Base-by-base conservation (phyloP, 2,797 vertebrate species). In the Netta rufina region DNA sequence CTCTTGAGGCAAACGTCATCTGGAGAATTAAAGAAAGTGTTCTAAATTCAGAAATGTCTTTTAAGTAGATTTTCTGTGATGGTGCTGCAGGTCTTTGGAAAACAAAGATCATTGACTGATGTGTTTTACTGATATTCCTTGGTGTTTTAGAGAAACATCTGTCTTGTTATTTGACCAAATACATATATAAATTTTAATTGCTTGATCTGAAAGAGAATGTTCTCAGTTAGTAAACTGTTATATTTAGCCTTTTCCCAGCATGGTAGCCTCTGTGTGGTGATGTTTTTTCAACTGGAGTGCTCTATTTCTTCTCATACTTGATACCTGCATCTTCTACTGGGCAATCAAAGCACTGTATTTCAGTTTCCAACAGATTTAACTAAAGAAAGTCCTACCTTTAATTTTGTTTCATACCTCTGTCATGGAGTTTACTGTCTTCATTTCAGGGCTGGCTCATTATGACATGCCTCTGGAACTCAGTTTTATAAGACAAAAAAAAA, bases 21-120 rank as follows among this genome's bases (percentile, higher is more conserved):
- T 74, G 67, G 72, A 90, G 77, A 77, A 79, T 67, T 91, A 90
- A 93, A 92, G 47, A 78, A 86, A 87, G 25, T 64, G 25, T 81
- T 93, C 53, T 88, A 61, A 88, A 57, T 67, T 84, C 73, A 87
- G 76, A 73, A 92, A 24, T 84, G 47, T 22, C 45, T 86, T 95
- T 88, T 84, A 79, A 96, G 75, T 81, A 94, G 61, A 24, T 69
- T 57, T 77, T 86, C 64, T 86, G 33, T 90, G 39, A 13, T 88
- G 67, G 39, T 80, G 15, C 38, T 73, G 33, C 56, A 74, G 71
- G 38, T 89, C 57, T 95, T 91, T 90, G 90, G 95, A 90, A 84
- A 88, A 67, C 36, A 30, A 94, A 89, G 65, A 93, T 77, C 38
- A 9, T 76, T 84, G 61, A 27, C 61, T 93, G 54, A 71, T 67